These are phyloP conservation scores for Synergus japonicus DNA, from an alignment of 2,888 invertebrate genomes.

Conservation along the genomic window DNA sequence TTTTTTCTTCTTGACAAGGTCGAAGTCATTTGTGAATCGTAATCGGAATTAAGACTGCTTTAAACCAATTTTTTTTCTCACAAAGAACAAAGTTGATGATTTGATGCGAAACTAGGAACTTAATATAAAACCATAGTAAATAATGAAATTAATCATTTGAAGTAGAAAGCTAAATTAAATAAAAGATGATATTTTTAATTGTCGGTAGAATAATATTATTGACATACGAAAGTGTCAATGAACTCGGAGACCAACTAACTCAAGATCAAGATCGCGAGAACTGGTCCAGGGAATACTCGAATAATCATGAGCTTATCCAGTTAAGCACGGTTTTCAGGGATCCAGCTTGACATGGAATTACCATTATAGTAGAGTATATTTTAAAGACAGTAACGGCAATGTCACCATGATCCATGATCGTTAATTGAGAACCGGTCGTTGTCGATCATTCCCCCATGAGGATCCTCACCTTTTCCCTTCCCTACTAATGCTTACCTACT, in stretches of 20 bases:
- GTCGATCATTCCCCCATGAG: conserved; percentile 54
- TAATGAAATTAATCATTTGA: too few relatives aligned
- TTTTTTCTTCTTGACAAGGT: not conserved
- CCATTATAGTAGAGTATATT: conserved; percentile 41
- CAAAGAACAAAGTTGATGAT: too few relatives aligned
- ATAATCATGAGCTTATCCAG: conserved; percentile 38
- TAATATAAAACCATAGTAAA: too few relatives aligned
- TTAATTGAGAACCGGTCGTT: conserved; percentile 61
- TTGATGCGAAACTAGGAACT: too few relatives aligned
- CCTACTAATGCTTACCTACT: conserved; percentile 20
- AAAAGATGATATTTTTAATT: not conserved
- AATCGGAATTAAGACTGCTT: not conserved
- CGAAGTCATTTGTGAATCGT: not conserved
- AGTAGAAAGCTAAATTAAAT: too few relatives aligned
- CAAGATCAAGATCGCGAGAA: conserved; percentile 31
- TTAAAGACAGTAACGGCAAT: conserved; percentile 47
- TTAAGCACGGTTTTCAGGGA: conserved; percentile 39
- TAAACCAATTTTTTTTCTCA: not conserved
- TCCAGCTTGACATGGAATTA: conserved; percentile 41
- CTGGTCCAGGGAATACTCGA: conserved; percentile 31
- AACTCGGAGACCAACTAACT: conserved; percentile 2
- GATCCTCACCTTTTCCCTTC: conserved; percentile 18
- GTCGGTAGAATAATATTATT: not conserved
- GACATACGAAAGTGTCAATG: conserved; percentile 1
- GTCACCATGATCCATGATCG: conserved; percentile 51